Base-by-base conservation (phyloP, 2,797 vertebrate species). In the Gymnothorax reevesii region DNA sequence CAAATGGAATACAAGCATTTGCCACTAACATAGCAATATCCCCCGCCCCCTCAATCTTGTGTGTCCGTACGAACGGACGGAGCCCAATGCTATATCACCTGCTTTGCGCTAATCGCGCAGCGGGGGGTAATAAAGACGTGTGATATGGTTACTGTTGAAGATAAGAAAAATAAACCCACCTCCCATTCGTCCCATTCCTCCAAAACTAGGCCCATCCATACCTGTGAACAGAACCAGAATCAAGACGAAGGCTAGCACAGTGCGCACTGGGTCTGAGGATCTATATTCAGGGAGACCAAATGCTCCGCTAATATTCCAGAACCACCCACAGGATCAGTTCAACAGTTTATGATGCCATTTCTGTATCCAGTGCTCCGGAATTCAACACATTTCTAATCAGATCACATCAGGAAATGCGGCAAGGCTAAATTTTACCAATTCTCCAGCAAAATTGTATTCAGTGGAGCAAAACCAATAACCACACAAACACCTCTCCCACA, bases 161-260 rank as follows among this genome's bases (percentile, higher is more conserved):
- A n/a, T n/a, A 1, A 3, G 20, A 75, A 20, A 49, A 79, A 4
- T 20, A n/a, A 55, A 97, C 91, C 97, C 94, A 93, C 97, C 97
- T 92, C 97, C 97, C 93, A 98, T 97, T 93, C 97, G 96, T 93
- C 95, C 98, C 96, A 99, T 97, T 89, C 97, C 97, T 87, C 97
- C 96, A 91, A 96, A 99, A 88, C 96, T 96, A 88, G 97, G 96
- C 87, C 95, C 96, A 83, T 99, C 98, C 96, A 99, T 97, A 91
- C 97, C 98, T 97, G 85, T 0, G 91, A 22, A 86, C 83, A 52
- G 33, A 66, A 59, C 42, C 83, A 8, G 0, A 59, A 15, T 17
- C 42, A 80, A 12, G 49, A 80, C 75, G 2, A 15, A 42, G 9
- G 42, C 33, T 10, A 4, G 71, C 12, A 7, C 17, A 54, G 17